These are phyloP conservation scores for Aulostomus chinensis DNA, from an alignment of 2,797 vertebrate species.

Conservation along the genomic window DNA sequence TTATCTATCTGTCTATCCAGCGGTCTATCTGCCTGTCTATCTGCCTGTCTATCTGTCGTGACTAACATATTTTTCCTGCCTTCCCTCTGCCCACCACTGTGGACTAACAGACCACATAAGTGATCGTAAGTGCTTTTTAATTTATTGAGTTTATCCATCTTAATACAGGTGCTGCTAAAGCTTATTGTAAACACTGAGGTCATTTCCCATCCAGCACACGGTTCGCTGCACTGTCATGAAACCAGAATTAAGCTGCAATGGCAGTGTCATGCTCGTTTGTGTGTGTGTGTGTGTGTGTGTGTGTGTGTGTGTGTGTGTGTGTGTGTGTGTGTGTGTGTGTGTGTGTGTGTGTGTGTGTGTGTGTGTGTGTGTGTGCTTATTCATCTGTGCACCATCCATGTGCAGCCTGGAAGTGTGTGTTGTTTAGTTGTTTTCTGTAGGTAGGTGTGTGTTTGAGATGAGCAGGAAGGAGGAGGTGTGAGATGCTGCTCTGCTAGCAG, in stretches of 20 bases:
- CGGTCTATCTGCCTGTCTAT: conserved; percentile 10
- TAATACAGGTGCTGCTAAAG: conserved; percentile 43
- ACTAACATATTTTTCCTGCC: conserved; percentile 44
- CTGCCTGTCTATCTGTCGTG: neutral
- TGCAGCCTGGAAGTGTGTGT: too few species aligned
- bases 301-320: too few species aligned
- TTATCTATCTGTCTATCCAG: conserved; percentile 20
- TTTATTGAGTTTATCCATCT: conserved; percentile 45
- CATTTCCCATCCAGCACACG: conserved; percentile 18
- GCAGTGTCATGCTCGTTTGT: conserved; percentile 1
- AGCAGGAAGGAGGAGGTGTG: conserved; percentile 41
- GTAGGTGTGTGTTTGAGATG: conserved; percentile 21
- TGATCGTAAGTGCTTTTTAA: conserved; percentile 74
- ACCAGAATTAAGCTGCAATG: conserved; percentile 13
- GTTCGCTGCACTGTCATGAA: conserved; percentile 24
- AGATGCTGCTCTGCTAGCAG: conserved; percentile 52
- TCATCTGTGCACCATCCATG: too few species aligned
- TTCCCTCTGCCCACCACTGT: conserved; percentile 34
- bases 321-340: too few species aligned
- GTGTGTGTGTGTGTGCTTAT: too few species aligned
- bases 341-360: too few species aligned
- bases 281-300: conserved; percentile 10
- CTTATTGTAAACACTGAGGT: conserved; percentile 50
- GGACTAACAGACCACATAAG: conserved; percentile 70
- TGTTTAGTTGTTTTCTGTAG: conserved; percentile 22